Evolutionary conservation across 2,113 vertebrate genomes (phyloP).

Genomic region (Daboia siamensis): DNA sequence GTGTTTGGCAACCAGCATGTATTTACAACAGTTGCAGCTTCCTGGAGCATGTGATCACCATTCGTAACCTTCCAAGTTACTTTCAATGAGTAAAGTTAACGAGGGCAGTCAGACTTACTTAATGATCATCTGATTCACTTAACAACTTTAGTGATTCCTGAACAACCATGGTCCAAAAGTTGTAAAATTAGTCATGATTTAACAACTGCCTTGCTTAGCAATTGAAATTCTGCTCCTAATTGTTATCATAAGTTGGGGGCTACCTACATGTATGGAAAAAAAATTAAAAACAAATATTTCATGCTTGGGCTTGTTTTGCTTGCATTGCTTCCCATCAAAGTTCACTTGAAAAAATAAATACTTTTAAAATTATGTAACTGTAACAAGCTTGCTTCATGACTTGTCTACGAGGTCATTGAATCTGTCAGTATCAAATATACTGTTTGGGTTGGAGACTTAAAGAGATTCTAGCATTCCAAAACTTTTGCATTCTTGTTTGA

Average conservation of each 20-base stretch:
- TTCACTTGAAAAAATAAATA: neutral
- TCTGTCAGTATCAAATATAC: neutral
- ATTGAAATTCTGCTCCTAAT: neutral
- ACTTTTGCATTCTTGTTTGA: neutral
- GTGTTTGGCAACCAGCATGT: too few relatives aligned
- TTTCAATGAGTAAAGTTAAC: too few relatives aligned
- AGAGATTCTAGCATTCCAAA: neutral
- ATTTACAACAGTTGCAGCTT: too few relatives aligned
- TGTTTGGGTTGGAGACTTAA: neutral
- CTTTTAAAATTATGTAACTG: neutral
- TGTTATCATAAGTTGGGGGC: neutral
- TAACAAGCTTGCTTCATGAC: neutral
- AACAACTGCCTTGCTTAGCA: neutral
- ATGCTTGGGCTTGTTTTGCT: neutral
- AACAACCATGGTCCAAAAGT: neutral
- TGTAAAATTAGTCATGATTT: neutral
- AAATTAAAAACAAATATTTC: neutral
- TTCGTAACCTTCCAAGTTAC: too few relatives aligned
- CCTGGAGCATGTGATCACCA: too few relatives aligned
- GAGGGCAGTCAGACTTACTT: too few relatives aligned
- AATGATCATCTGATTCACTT: too few relatives aligned
- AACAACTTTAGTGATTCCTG: neutral
- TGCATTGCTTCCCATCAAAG: neutral
- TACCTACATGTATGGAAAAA: neutral
- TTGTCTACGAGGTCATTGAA: neutral